Conservation (phyloP, 1,140 invertebrate species). For the Eulimnadia texana region DNA sequence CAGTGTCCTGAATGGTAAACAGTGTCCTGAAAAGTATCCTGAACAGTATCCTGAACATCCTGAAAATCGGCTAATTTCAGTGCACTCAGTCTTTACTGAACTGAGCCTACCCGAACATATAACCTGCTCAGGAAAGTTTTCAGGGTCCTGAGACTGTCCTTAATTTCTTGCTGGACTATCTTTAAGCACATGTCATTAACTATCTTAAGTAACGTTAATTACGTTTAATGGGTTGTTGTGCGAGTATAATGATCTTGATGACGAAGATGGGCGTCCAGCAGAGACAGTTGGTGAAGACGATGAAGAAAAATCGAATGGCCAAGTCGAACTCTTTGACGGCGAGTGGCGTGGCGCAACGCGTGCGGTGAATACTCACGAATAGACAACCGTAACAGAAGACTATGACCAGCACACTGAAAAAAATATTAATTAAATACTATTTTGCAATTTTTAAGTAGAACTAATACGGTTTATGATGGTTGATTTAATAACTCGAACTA, state of each 20-base stretch:
- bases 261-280: slow-evolving; percentile 36
- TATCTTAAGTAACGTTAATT: slow-evolving; percentile 11
- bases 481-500: too few species aligned
- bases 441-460: not conserved
- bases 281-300: slow-evolving; percentile 52
- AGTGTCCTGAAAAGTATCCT: too few species aligned
- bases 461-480: too few species aligned
- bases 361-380: slow-evolving; percentile 45
- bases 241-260: slow-evolving; percentile 47
- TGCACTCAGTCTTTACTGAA: too few species aligned
- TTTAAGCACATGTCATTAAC: not conserved
- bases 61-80: too few species aligned
- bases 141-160: too few species aligned
- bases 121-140: too few species aligned
- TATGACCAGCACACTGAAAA: slow-evolving; percentile 41
- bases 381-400: slow-evolving; percentile 46
- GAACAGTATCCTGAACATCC: too few species aligned
- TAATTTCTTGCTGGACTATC: too few species aligned
- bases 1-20: too few species aligned
- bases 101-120: too few species aligned
- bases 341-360: slow-evolving; percentile 41
- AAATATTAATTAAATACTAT: not conserved
- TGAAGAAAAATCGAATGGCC: slow-evolving; percentile 54
- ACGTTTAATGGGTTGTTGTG: slow-evolving; percentile 36
- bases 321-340: slow-evolving; percentile 45